Percentiles rank a stretch among this genome's conserved stretches.
Conservation (phyloP, 2,888 invertebrate genomes). For the Synanthedon tipuliformis region DNA sequence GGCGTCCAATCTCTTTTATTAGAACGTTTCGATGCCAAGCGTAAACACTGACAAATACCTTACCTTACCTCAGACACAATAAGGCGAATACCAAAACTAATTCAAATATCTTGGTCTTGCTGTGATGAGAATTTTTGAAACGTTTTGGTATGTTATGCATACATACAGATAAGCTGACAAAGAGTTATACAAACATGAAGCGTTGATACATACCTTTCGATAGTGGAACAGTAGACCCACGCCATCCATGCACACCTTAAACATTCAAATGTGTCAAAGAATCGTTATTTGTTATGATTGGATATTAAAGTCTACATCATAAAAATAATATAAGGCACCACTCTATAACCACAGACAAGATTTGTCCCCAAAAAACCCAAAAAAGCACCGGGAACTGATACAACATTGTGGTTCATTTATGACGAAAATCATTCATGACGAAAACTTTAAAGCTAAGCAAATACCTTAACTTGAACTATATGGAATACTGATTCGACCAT, state of each 20-base stretch:
- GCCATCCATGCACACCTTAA: slow-evolving; percentile 96
- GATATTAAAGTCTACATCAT: too few species aligned
- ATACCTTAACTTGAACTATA: too few species aligned
- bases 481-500: too few species aligned
- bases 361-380: too few species aligned
- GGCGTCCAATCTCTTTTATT: slow-evolving; percentile 8
- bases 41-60: slow-evolving; percentile 53
- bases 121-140: slow-evolving; percentile 6
- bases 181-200: slow-evolving; percentile 30
- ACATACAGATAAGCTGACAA: slow-evolving; percentile 55
- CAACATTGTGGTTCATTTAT: too few species aligned
- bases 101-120: neutral
- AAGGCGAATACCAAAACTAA: slow-evolving; percentile 12
- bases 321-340: too few species aligned
- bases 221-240: slow-evolving; percentile 98
- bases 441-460: too few species aligned
- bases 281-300: too few species aligned
- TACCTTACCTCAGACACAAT: slow-evolving; percentile 45
- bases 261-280: slow-evolving; percentile 6
- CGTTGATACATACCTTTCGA: slow-evolving; percentile 87
- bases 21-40: slow-evolving; percentile 48
- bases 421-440: too few species aligned
- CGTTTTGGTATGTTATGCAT: slow-evolving; percentile 47
- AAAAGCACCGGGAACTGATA: too few species aligned
- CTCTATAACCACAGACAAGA: too few species aligned